Conservation (phyloP, 2,113 vertebrate genomes). For the Meles meles region DNA sequence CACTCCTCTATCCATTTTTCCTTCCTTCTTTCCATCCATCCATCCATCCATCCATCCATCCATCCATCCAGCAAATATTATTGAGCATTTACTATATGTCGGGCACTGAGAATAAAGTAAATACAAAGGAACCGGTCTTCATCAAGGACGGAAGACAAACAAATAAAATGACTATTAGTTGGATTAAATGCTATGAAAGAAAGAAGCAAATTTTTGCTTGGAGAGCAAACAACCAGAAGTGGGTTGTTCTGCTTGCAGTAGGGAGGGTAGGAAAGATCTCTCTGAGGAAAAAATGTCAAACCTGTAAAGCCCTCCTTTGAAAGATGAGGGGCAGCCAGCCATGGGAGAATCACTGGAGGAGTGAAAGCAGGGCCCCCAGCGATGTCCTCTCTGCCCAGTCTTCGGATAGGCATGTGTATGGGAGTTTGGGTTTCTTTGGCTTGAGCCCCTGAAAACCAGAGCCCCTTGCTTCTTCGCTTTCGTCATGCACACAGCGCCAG, state of each 20-base stretch:
- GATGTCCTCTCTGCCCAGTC: background rate
- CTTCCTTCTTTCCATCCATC: background rate
- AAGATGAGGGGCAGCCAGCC: background rate
- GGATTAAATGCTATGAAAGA: background rate
- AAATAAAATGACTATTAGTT: background rate
- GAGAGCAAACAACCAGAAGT: background rate
- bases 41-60: background rate
- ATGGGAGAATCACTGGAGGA: background rate
- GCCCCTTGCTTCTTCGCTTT: background rate
- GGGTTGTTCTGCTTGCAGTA: background rate
- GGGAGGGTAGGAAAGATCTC: background rate
- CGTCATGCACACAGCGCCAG: background rate
- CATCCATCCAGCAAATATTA: background rate
- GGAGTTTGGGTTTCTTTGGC: background rate
- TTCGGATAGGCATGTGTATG: fast-evolving
- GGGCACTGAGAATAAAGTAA: background rate
- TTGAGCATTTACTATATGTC: background rate
- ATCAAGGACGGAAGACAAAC: background rate
- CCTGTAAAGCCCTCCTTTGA: background rate
- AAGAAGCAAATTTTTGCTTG: background rate
- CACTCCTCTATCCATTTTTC: background rate
- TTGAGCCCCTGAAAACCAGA: background rate
- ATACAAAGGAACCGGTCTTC: background rate
- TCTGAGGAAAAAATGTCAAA: background rate
- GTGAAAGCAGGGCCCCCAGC: background rate